Evolutionary conservation across 1,140 invertebrate species (phyloP).

Genomic region (Contarinia nasturtii): DNA sequence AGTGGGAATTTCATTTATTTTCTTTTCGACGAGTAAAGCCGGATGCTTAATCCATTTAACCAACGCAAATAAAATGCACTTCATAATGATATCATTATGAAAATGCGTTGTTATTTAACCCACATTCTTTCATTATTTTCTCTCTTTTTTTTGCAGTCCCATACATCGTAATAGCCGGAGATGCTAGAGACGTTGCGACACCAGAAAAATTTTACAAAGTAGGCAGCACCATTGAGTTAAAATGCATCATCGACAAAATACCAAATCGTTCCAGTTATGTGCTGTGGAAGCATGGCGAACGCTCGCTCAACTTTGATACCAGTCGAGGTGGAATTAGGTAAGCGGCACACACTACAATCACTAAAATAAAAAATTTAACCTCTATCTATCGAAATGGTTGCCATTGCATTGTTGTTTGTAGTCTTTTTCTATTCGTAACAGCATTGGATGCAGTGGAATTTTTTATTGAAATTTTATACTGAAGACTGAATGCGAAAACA

Average conservation of each 20-base stretch:
- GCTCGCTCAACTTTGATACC: conserved; percentile 68
- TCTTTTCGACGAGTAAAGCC: too few relatives aligned
- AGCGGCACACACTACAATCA: conserved; percentile 4
- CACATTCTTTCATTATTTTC: conserved; percentile 7
- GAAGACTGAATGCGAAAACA: too few relatives aligned
- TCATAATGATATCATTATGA: too few relatives aligned
- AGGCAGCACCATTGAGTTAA: conserved; percentile 67
- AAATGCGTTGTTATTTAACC: not conserved
- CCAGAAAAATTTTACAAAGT: conserved; percentile 73
- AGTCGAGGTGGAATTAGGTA: conserved; percentile 68
- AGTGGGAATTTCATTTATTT: too few relatives aligned
- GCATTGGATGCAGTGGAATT: too few relatives aligned
- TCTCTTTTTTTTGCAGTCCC: conserved; percentile 40
- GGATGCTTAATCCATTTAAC: too few relatives aligned
- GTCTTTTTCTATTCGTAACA: too few relatives aligned
- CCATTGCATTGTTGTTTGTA: too few relatives aligned
- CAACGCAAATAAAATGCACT: too few relatives aligned
- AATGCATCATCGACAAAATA: conserved; percentile 65
- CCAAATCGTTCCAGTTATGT: conserved; percentile 58
- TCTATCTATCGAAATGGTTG: too few relatives aligned
- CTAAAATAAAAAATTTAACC: too few relatives aligned
- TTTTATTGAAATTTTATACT: too few relatives aligned
- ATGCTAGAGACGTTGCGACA: conserved; percentile 55
- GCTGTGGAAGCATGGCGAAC: conserved; percentile 56
- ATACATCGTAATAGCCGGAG: conserved; percentile 63